phyloP scores from a whole-genome alignment of 2,113 vertebrate species.

The Ornithorhynchus anatinus region DNA sequence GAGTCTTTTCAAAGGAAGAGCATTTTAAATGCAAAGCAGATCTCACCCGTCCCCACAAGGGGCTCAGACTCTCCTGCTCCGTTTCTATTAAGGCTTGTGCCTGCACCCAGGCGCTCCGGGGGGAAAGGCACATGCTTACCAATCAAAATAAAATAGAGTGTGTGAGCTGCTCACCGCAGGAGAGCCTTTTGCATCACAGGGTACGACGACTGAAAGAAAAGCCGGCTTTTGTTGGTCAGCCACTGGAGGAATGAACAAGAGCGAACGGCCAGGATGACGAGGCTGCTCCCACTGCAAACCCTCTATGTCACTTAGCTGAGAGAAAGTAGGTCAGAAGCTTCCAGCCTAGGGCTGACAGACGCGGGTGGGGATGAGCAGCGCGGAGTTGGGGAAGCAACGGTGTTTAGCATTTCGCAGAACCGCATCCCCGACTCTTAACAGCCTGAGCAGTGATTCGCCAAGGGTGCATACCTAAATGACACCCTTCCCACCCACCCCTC shows the following conservation, averaged over 20 bases:
- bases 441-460: too few relatives aligned
- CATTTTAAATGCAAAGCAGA: background rate
- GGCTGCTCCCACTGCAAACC: background rate
- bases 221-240: slow-evolving; percentile 1
- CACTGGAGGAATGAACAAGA: background rate
- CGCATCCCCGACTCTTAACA: too few relatives aligned
- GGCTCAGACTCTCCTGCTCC: background rate
- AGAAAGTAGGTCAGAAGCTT: background rate
- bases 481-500: rapidly evolving
- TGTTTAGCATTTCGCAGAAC: too few relatives aligned
- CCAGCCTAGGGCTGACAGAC: background rate
- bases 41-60: too few relatives aligned
- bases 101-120: background rate
- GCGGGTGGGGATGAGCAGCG: too few relatives aligned
- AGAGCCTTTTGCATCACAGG: background rate
- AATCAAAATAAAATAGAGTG: slow-evolving; percentile 28
- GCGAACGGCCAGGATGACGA: background rate
- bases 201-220: slow-evolving; percentile 22
- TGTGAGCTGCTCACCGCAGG: slow-evolving; percentile 26
- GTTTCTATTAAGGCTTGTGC: background rate
- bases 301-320: background rate
- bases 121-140: slow-evolving; percentile 10
- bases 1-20: background rate
- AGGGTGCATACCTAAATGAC: too few relatives aligned
- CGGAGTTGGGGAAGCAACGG: too few relatives aligned